Base-by-base conservation (phyloP, 2,113 vertebrate genomes). In the Phrynocephalus versicolor region DNA sequence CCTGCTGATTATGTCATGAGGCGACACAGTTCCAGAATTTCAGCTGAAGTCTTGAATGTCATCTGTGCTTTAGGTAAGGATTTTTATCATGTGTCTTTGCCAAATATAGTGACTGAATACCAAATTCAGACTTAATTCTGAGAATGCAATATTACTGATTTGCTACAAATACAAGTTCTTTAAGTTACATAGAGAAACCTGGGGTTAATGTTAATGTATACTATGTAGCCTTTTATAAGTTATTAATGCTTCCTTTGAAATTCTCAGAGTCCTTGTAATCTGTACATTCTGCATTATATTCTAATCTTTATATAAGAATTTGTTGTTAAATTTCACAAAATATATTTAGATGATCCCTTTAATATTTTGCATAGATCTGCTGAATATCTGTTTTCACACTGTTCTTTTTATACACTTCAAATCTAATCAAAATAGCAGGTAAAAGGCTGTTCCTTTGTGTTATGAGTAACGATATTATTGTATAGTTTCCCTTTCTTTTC, bases 401-500 rank as follows among this genome's bases (percentile, higher is more conserved):
- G 19, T 75, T 25, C 21, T 82, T 71, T 18, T 27, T 58, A 33
- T 23, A 64, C 57, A 39, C 33, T 77, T 55, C 51, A 19, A 35
- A 23, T 78, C 25, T 62, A 39, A 64, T 12, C 13, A 30, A 39
- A 80, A 8, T 2, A 21, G 19, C 25, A 57, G 72, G 81, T 23
- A 39, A 81, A 69, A 81, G 1, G 9, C 45, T 55, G 1, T 51
- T 82, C 7, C 45, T 81, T 3, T 58, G 35, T 85, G 2, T 60
- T 78, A 7, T 9, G 27, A 9, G n/a, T 21, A 10, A 21, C 27
- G 39, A 27, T 73, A 73, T 60, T 77, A 39, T 33, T 41, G 12
- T 58, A 75, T 35, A 78, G 39, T 39, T 60, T 73, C 85, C 88
- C 83, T 84, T 60, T 15, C 73, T 67, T 60, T 87, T 18, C 91